Conservation (phyloP, 2,797 vertebrate genomes). For the Sebastes aleutianus region DNA sequence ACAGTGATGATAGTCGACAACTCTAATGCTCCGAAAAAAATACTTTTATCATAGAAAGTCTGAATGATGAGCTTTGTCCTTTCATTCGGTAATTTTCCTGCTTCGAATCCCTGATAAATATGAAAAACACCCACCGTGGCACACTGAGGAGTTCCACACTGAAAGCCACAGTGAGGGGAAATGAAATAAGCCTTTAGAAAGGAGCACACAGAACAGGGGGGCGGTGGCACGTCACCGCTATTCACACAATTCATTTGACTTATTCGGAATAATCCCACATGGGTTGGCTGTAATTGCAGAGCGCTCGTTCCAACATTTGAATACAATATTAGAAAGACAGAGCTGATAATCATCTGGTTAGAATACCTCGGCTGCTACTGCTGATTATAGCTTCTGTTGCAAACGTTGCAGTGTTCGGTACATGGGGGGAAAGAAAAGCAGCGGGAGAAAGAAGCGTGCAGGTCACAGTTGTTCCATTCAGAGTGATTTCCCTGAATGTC, state of each 20-base stretch:
- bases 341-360: slow-evolving; percentile 34
- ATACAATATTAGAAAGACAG: slow-evolving; percentile 21
- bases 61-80: slow-evolving; percentile 7
- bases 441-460: background rate
- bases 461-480: background rate
- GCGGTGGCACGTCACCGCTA: background rate
- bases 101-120: slow-evolving; percentile 20
- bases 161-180: background rate
- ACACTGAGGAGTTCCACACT: background rate
- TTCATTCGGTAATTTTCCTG: background rate
- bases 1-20: background rate
- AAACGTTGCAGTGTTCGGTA: background rate
- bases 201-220: background rate
- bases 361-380: background rate
- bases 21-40: background rate
- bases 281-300: slow-evolving; percentile 27
- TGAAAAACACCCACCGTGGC: background rate
- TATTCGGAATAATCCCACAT: slow-evolving; percentile 12
- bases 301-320: slow-evolving; percentile 16
- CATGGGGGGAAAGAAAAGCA: background rate
- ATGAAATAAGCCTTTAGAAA: slow-evolving; percentile 17
- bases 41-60: background rate
- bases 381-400: slow-evolving; percentile 15
- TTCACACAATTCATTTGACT: slow-evolving; percentile 18
- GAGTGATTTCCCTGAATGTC: background rate